Evolutionary conservation across 1,140 invertebrate genomes (phyloP).

Genomic region (Melipona quadrifasciata): DNA sequence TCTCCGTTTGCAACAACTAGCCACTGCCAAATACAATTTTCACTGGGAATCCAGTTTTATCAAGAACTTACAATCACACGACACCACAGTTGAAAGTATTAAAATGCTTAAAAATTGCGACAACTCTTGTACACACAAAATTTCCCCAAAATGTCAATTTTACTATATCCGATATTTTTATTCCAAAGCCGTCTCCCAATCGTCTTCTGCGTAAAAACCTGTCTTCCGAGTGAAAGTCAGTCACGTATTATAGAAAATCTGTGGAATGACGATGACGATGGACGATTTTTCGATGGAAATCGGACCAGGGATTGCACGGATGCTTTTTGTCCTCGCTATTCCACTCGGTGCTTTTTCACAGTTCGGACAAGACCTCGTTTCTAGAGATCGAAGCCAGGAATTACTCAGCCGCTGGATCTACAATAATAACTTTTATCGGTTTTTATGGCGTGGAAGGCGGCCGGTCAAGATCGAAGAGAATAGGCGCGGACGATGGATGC

Average conservation of each 20-base stretch:
- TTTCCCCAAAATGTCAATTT: not conserved
- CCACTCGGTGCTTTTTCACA: not conserved
- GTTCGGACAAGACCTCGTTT: conserved; percentile 26
- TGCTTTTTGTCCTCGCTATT: not conserved
- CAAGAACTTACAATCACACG: too few species aligned
- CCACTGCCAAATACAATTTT: too few species aligned
- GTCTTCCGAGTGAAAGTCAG: not conserved
- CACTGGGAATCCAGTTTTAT: too few species aligned
- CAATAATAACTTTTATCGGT: conserved; percentile 52
- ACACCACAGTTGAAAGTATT: too few species aligned
- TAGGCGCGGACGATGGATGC: conserved; percentile 33
- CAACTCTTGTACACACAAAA: not conserved
- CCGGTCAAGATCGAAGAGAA: conserved; percentile 18
- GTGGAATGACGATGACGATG: too few species aligned
- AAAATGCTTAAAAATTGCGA: too few species aligned
- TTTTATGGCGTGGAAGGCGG: conserved; percentile 20
- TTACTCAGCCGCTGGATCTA: conserved; percentile 42
- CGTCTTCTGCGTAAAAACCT: not conserved
- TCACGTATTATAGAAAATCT: not conserved
- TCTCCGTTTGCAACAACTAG: too few species aligned
- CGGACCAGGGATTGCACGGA: not conserved
- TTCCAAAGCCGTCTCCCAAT: not conserved
- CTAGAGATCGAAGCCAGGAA: conserved; percentile 31
- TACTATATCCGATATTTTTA: too few species aligned
- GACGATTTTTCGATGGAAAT: not conserved